phyloP scores from a whole-genome alignment of 2,888 invertebrate genomes.

The Volucella bombylans region DNA sequence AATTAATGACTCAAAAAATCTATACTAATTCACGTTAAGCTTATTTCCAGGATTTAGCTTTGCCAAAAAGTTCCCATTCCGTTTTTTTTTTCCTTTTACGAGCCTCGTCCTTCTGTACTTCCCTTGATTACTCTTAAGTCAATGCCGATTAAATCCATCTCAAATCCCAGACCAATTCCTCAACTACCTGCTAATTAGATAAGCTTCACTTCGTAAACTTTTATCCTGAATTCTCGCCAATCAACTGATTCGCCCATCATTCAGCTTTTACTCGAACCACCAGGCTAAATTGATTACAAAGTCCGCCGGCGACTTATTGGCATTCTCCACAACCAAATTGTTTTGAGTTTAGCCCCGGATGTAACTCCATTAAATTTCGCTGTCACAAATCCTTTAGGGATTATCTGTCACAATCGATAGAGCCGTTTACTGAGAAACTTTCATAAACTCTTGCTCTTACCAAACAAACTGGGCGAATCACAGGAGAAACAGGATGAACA shows the following conservation, averaged over 20 bases:
- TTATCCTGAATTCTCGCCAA: slow-evolving; percentile 26
- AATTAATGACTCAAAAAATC: too few species aligned
- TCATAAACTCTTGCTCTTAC: slow-evolving; percentile 36
- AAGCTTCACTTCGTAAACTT: slow-evolving; percentile 42
- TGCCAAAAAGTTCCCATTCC: too few species aligned
- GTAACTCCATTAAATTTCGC: slow-evolving; percentile 61
- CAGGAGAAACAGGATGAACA: too few species aligned
- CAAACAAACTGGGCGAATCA: too few species aligned
- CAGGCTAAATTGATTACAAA: slow-evolving; percentile 54
- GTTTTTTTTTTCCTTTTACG: too few species aligned
- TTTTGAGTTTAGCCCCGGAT: slow-evolving; percentile 42
- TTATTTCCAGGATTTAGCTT: too few species aligned
- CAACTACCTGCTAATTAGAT: slow-evolving; percentile 61
- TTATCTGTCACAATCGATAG: slow-evolving; percentile 59
- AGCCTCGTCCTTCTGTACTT: neutral
- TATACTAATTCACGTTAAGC: too few species aligned
- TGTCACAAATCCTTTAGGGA: slow-evolving; percentile 53
- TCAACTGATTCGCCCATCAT: slow-evolving; percentile 22
- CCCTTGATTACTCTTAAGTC: neutral
- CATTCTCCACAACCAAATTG: slow-evolving; percentile 57
- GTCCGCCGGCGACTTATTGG: slow-evolving; percentile 51
- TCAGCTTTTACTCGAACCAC: neutral
- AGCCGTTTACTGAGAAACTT: slow-evolving; percentile 59
- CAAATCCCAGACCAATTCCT: slow-evolving; percentile 31
- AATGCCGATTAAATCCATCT: slow-evolving; percentile 29